These are phyloP conservation scores for Orchesella cincta DNA, from an alignment of 1,140 invertebrate genomes.

Conservation along the genomic window DNA sequence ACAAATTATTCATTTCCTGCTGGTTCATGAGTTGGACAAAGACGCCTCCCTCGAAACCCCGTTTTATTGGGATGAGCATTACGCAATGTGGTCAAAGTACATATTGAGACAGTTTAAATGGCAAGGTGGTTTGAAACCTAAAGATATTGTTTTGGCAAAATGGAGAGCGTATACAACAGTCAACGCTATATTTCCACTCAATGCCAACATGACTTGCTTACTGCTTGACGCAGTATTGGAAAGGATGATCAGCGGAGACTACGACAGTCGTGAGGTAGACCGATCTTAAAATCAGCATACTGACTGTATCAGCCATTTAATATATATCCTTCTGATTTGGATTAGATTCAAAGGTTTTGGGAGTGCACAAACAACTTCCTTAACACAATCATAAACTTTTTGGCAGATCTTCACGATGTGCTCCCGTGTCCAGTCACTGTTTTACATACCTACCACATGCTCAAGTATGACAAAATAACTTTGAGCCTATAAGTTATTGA, in stretches of 20 bases:
- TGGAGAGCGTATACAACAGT: conserved; percentile 2
- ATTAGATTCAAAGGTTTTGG: neutral
- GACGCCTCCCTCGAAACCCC: neutral
- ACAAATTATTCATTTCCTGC: conserved; percentile 9
- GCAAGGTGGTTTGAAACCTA: conserved; percentile 16
- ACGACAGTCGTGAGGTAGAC: neutral
- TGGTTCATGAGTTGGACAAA: conserved; percentile 1
- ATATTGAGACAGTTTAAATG: conserved; percentile 22
- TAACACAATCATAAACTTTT: neutral
- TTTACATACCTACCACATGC: conserved; percentile 18
- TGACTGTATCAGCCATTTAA: neutral
- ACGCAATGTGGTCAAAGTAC: conserved; percentile 14
- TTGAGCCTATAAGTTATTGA: no score
- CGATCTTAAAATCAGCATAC: neutral
- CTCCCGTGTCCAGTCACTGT: conserved; percentile 5
- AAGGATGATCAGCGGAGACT: neutral
- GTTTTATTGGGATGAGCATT: conserved; percentile 18
- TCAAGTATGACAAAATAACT: neutral
- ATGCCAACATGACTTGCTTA: conserved; percentile 5
- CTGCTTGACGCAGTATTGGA: conserved; percentile 10
- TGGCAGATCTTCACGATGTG: neutral
- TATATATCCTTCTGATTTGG: neutral
- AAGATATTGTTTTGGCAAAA: conserved; percentile 18
- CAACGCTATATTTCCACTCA: neutral
- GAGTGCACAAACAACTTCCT: neutral